Conservation (phyloP, 2,113 vertebrate species). For the Myxocyprinus asiaticus region DNA sequence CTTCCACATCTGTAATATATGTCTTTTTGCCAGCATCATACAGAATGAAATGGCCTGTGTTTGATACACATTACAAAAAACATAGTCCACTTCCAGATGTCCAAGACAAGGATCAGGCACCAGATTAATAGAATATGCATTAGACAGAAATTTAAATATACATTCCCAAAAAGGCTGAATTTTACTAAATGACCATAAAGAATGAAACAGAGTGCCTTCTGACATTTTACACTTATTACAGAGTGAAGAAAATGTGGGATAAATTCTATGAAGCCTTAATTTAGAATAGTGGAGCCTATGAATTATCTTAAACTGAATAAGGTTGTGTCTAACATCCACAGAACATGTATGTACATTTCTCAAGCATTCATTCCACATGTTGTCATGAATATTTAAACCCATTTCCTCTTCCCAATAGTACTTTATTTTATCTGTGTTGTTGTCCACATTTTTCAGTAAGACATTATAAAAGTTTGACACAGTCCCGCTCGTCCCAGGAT, state of each 20-base stretch:
- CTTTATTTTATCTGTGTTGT: too few relatives aligned
- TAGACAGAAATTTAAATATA: background rate
- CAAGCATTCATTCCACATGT: too few relatives aligned
- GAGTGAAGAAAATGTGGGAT: background rate
- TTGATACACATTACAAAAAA: background rate
- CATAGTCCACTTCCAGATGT: background rate
- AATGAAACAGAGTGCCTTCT: background rate
- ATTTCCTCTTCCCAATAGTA: too few relatives aligned
- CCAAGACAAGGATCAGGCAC: background rate
- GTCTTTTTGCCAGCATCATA: background rate
- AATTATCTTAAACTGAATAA: background rate
- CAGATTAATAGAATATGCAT: background rate
- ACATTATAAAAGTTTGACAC: too few relatives aligned
- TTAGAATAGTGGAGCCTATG: background rate
- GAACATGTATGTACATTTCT: too few relatives aligned
- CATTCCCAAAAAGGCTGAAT: background rate
- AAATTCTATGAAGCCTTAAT: background rate
- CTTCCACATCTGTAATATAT: background rate
- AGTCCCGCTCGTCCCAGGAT: too few relatives aligned
- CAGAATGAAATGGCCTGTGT: background rate
- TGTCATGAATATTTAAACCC: too few relatives aligned
- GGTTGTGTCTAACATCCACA: background rate
- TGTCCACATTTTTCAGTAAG: too few relatives aligned
- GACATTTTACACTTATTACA: background rate
- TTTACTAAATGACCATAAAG: background rate